Conservation (phyloP, 2,888 invertebrate genomes). For the Sphaerophoria taeniata region DNA sequence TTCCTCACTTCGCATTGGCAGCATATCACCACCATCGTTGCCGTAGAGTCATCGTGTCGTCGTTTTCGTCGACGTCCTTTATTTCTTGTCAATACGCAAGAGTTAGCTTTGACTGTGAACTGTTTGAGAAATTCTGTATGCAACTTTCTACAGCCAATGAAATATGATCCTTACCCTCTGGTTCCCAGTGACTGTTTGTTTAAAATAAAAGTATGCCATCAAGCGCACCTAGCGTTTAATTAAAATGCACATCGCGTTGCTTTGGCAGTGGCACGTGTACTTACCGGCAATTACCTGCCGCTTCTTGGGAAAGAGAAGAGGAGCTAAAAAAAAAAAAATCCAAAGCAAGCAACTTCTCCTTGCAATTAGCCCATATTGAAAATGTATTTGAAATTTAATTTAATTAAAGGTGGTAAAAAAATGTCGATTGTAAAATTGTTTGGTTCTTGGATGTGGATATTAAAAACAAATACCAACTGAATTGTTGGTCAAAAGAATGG, state of each 20-base stretch:
- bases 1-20: too few species aligned
- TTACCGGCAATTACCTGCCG: constrained; percentile 25
- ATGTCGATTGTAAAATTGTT: too few species aligned
- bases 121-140: not conserved
- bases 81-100: constrained; percentile 3
- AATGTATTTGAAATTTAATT: constrained; percentile 19
- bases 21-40: too few species aligned
- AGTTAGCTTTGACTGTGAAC: not conserved
- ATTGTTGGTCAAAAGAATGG: too few species aligned
- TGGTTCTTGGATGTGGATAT: too few species aligned
- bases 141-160: constrained; percentile 21
- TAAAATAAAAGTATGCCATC: constrained; percentile 12
- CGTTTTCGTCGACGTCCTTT: not conserved
- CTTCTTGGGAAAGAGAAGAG: not conserved
- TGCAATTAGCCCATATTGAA: constrained; percentile 7
- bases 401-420: not conserved
- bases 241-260: constrained; percentile 49
- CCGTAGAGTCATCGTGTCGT: not conserved
- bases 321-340: not conserved
- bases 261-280: constrained; percentile 12
- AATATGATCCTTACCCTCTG: constrained; percentile 22
- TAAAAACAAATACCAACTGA: too few species aligned
- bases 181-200: constrained; percentile 1
- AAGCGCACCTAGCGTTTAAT: constrained; percentile 38
- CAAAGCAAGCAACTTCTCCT: not conserved